Evolutionary conservation across 2,113 vertebrate genomes (phyloP), one percentile per base, ranked within the genome.

Genomic region (Tretioscincus oriximinensis): DNA sequence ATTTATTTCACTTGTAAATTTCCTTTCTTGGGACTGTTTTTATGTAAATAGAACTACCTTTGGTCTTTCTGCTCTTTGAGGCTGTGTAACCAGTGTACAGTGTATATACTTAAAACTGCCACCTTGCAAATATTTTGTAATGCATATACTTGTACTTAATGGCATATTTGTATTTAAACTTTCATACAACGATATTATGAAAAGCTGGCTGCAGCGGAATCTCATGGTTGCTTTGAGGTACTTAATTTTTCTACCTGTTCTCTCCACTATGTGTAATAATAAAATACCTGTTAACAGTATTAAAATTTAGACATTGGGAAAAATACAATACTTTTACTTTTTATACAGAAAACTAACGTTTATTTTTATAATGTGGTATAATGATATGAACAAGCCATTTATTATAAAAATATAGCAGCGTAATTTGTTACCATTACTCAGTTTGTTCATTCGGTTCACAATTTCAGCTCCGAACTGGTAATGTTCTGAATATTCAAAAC

Each of bases 1-100:
- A 96, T 96, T 96, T 96, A 96, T 96, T 96, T 93, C 88, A 92
- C 81, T 93, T 95, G 93, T 96, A 95, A 95, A 95, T 92, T 91
- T 88, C 28, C 90, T 90, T 93, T 93, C 81, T 87, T 83, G 89
- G 89, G 94, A 93, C 88, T 77, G 83, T 88, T 90, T 94, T 90
- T 91, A 90, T 96, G 94, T 96, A 96, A 94, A 96, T 95, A 95
- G 79, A 83, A 85, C 86, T 91, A 90, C 86, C 66, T 88, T 91
- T 70, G 93, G 74, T 93, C 91, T 90, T 91, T 93, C 94, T 84
- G 90, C 89, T 93, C 91, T 87, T 41, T 91, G 90, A 92, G 90
- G 88, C 88, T 85, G 88, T 89, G 85, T 92, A 83, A 84, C 31
- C 12, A 70, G 16, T 90, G 88, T 94, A 93, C 93, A 94, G 78